These are phyloP conservation scores for Drosophila anomelani DNA, from an alignment of 2,888 invertebrate species.

Conservation along the genomic window DNA sequence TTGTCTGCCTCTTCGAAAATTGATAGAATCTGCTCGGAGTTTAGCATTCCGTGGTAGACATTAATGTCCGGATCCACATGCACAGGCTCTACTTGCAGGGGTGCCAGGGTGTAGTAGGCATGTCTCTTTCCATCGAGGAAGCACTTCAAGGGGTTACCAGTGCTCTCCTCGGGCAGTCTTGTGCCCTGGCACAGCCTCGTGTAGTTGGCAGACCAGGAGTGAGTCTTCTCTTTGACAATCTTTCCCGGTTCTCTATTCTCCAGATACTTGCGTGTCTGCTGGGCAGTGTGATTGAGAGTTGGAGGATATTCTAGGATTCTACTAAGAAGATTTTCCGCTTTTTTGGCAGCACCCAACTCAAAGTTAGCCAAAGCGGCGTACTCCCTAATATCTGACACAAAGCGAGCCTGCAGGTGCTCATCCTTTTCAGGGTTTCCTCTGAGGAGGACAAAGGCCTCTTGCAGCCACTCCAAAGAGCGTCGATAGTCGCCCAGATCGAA, in stretches of 20 bases:
- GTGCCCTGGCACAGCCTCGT: slow-evolving; percentile 66
- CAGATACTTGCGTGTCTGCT: slow-evolving; percentile 45
- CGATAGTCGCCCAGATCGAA: slow-evolving; percentile 50
- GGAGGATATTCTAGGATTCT: slow-evolving; percentile 38
- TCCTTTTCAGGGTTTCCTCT: neutral
- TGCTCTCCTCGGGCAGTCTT: slow-evolving; percentile 17
- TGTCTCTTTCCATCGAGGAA: slow-evolving; percentile 80
- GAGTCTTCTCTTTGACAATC: neutral
- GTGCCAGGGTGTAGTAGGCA: slow-evolving; percentile 90
- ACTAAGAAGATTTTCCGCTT: slow-evolving; percentile 43
- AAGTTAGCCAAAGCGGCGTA: slow-evolving; percentile 63
- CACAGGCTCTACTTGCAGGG: slow-evolving; percentile 92
- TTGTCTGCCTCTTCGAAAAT: slow-evolving; percentile 35
- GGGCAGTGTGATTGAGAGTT: slow-evolving; percentile 27
- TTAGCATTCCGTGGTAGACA: slow-evolving; percentile 93
- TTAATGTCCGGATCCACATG: slow-evolving; percentile 91
- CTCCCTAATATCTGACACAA: slow-evolving; percentile 57
- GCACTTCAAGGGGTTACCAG: slow-evolving; percentile 40
- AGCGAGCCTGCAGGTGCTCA: neutral
- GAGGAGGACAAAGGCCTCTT: slow-evolving; percentile 37
- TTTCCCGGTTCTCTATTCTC: slow-evolving; percentile 14
- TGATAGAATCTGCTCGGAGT: slow-evolving; percentile 92
- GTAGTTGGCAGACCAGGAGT: slow-evolving; percentile 40
- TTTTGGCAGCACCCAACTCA: slow-evolving; percentile 56
- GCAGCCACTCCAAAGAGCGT: slow-evolving; percentile 61